Conservation (phyloP, 2,888 invertebrate genomes). For the Drosophila kanekoi region DNA sequence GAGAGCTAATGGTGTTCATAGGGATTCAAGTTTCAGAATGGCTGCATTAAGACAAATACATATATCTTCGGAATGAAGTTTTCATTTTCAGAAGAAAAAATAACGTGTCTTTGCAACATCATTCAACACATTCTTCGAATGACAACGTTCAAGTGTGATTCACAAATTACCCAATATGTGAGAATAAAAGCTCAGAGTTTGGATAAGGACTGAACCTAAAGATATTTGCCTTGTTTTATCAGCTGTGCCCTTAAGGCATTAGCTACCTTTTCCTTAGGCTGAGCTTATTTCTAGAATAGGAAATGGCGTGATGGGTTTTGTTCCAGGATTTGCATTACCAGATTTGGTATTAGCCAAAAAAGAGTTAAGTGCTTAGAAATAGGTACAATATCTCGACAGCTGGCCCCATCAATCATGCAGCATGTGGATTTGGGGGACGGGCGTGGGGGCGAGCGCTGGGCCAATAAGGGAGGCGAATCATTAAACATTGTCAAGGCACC, state of each 20-base stretch:
- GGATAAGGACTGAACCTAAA: no score
- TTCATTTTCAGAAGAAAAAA: no score
- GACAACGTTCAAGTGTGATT: not conserved
- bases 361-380: slow-evolving; percentile 5
- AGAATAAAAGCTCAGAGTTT: not conserved
- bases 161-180: not conserved
- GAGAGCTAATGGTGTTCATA: no score
- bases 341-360: slow-evolving; percentile 34
- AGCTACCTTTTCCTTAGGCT: not conserved
- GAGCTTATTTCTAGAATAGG: not conserved
- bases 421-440: not conserved
- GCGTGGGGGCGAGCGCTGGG: not conserved
- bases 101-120: not conserved
- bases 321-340: slow-evolving; percentile 6
- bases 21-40: no score
- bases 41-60: no score
- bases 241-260: not conserved
- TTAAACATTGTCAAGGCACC: slow-evolving; percentile 51
- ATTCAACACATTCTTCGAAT: not conserved
- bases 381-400: slow-evolving; percentile 7
- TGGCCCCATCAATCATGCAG: slow-evolving; percentile 29
- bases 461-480: slow-evolving; percentile 30
- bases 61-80: no score
- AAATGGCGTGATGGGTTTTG: slow-evolving; percentile 2
- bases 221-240: not conserved